Base-by-base conservation (phyloP, 2,888 invertebrate genomes). In the Taphrorychus bicolor region DNA sequence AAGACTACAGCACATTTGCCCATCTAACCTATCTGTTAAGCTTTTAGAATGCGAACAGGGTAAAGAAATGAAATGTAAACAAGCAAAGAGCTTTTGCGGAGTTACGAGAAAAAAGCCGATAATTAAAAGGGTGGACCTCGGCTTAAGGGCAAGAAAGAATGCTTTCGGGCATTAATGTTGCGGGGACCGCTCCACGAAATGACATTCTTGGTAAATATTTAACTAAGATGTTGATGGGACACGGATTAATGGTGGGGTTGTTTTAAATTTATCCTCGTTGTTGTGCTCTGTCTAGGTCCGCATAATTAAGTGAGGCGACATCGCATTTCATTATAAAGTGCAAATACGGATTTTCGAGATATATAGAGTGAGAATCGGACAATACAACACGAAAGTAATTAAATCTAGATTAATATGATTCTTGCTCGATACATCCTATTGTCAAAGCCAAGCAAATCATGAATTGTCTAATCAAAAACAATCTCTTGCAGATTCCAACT, bases 401-500 rank as follows among this genome's bases (percentile, higher is more conserved):
- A n/a, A n/a, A n/a, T n/a, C n/a, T n/a, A n/a, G n/a, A n/a, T n/a
- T n/a, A n/a, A n/a, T n/a, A n/a, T n/a, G n/a, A n/a, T n/a, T n/a
- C n/a, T n/a, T n/a, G n/a, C n/a, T n/a, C n/a, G n/a, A n/a, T n/a
- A n/a, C n/a, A n/a, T n/a, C n/a, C n/a, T n/a, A n/a, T n/a, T n/a
- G n/a, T n/a, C n/a, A n/a, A n/a, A n/a, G n/a, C n/a, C n/a, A n/a
- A n/a, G n/a, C n/a, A n/a, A n/a, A n/a, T n/a, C n/a, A n/a, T n/a
- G n/a, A n/a, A n/a, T n/a, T n/a, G n/a, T 45, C 32, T 32, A 32
- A 32, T 32, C 32, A 32, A 32, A 32, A 7, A 9, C 11, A 11
- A 32, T 21, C 52, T 23, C n/a, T 56, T 70, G 61, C 66, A 48
- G 63, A 53, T 61, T 42, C 56, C 32, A 45, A 40, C 42, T 48